These are phyloP conservation scores for Semotilus atromaculatus DNA, from an alignment of 2,797 vertebrate species.

Conservation along the genomic window DNA sequence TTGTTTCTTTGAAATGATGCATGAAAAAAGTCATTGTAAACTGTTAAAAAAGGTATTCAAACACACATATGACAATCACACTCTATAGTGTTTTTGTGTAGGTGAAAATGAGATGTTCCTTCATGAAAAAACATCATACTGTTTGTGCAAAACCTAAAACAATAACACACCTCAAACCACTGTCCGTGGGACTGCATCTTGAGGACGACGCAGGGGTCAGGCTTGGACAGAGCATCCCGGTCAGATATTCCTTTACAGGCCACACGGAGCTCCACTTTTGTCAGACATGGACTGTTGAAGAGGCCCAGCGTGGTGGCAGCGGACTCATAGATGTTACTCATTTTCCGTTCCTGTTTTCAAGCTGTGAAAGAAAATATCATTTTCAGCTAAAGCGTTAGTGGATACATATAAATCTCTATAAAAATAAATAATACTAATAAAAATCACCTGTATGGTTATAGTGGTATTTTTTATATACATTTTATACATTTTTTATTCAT, in stretches of 20 bases:
- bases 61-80: neutral
- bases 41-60: conserved; percentile 1
- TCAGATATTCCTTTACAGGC: conserved; percentile 96
- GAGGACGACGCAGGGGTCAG: conserved; percentile 96
- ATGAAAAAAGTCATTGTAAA: neutral
- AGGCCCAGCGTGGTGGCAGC: conserved; percentile 97
- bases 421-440: neutral
- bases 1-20: neutral
- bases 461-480: neutral
- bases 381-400: neutral
- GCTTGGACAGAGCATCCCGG: conserved; percentile 96
- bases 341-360: conserved; percentile 74
- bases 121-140: neutral
- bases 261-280: conserved; percentile 96
- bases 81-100: neutral
- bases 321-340: conserved; percentile 99
- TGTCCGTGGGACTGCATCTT: conserved; percentile 99
- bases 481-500: no score
- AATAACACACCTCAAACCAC: conserved; percentile 91
- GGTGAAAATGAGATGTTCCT: neutral
- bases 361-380: conserved; percentile 38
- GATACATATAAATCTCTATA: neutral
- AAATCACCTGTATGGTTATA: neutral
- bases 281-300: conserved; percentile 96
- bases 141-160: neutral